These are phyloP conservation scores for Heliconius eleuchia DNA, from an alignment of 1,140 invertebrate species.

Conservation along the genomic window DNA sequence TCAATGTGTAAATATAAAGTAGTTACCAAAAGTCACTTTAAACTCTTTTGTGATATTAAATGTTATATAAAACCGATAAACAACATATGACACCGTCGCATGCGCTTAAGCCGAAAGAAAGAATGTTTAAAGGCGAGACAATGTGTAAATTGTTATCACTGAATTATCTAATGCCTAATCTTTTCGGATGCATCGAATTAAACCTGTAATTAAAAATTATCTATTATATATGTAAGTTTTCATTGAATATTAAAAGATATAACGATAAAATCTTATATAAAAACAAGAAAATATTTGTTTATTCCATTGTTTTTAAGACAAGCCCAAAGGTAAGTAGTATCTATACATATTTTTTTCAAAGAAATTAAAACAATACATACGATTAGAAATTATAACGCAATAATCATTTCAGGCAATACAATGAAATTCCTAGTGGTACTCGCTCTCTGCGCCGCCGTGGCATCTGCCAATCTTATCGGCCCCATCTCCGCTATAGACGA, in stretches of 20 bases:
- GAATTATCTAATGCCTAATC: no score
- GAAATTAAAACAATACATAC: no score
- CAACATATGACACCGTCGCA: no score
- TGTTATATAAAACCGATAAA: no score
- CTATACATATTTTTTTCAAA: neutral
- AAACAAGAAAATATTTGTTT: neutral
- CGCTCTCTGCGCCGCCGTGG: conserved; percentile 55
- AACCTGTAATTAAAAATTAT: neutral
- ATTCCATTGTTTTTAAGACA: neutral
- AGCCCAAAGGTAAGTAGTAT: neutral
- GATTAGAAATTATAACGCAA: neutral
- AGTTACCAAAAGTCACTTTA: no score
- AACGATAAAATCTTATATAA: neutral
- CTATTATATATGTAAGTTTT: neutral
- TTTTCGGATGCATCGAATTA: no score
- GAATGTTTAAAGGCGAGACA: no score
- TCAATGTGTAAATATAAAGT: no score
- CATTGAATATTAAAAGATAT: neutral
- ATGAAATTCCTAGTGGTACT: conserved; percentile 66
- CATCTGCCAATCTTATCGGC: conserved; percentile 48
- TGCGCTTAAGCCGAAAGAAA: no score
- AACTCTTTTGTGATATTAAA: no score
- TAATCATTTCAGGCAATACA: neutral
- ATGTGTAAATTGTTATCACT: no score
- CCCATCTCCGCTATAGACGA: conserved; percentile 33